Evolutionary conservation across 2,113 vertebrate genomes (phyloP).

Genomic region (Pagrus major): DNA sequence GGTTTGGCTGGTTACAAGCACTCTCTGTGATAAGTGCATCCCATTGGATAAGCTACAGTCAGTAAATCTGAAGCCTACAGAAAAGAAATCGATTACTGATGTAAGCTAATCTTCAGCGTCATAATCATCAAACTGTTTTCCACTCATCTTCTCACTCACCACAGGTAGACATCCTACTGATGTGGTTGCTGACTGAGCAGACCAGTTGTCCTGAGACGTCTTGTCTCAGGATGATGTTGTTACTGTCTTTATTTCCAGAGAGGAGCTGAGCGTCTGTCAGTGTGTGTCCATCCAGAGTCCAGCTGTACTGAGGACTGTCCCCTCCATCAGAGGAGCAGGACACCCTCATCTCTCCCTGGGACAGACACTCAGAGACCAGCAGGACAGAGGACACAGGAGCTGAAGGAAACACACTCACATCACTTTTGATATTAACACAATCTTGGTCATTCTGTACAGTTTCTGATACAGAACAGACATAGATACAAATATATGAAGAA

Average conservation of each 20-base stretch:
- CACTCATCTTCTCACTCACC: conserved; percentile 57
- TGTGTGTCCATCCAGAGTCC: conserved; percentile 57
- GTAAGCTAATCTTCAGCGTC: no score
- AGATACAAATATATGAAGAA: not conserved
- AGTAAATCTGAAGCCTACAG: no score
- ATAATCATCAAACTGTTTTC: no score
- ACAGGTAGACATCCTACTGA: conserved; percentile 59
- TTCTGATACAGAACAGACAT: not conserved
- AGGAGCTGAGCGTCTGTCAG: conserved; percentile 24
- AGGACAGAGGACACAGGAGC: conserved; percentile 62
- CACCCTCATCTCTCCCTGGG: conserved; percentile 50
- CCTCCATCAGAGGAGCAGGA: conserved; percentile 63
- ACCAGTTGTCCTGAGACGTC: conserved; percentile 49
- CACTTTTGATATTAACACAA: not conserved
- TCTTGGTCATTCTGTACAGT: not conserved
- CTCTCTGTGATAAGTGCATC: no score
- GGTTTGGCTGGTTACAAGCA: no score
- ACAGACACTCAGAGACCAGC: conserved; percentile 59
- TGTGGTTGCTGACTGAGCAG: conserved; percentile 58
- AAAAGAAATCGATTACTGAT: conserved; percentile 17
- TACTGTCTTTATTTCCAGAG: not conserved
- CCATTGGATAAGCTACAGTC: no score
- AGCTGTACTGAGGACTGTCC: conserved; percentile 66
- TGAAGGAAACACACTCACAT: conserved; percentile 30
- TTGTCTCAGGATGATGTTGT: conserved; percentile 60